These are phyloP conservation scores for Hypsopygia costalis DNA, from an alignment of 2,888 invertebrate species.

Conservation along the genomic window DNA sequence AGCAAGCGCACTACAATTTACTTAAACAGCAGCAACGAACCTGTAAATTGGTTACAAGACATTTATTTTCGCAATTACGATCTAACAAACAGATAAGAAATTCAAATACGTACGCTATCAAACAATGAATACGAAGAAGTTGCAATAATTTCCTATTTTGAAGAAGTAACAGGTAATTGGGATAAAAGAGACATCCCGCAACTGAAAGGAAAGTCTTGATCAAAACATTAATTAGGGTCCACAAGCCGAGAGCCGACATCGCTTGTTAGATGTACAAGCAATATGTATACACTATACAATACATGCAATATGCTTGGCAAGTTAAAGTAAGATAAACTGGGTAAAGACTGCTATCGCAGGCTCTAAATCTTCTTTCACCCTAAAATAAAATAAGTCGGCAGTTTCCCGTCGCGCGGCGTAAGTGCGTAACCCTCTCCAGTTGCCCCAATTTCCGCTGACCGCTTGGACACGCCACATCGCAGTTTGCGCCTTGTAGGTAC, in stretches of 20 bases:
- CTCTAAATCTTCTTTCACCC: constrained; percentile 51
- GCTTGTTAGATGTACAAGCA: too few species aligned
- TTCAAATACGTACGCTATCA: background rate
- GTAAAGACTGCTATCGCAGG: constrained; percentile 37
- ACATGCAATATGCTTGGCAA: constrained; percentile 2
- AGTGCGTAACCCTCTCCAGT: constrained; percentile 33
- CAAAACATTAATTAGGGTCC: background rate
- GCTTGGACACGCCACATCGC: constrained; percentile 19
- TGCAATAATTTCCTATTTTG: background rate
- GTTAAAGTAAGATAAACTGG: constrained; percentile 34
- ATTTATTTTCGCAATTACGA: background rate
- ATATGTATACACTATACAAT: background rate
- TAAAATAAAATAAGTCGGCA: constrained; percentile 44
- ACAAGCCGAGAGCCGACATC: background rate
- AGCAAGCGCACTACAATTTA: constrained; percentile 13
- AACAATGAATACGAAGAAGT: background rate
- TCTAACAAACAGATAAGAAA: background rate
- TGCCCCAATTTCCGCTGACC: constrained; percentile 47
- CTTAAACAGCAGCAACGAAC: constrained; percentile 2
- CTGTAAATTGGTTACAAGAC: background rate
- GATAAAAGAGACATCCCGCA: background rate
- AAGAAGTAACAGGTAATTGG: background rate
- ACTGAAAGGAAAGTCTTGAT: background rate
- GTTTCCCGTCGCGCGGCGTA: constrained; percentile 24
- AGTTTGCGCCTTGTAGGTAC: constrained; percentile 28